Evolutionary conservation across 2,797 vertebrate species (phyloP), one percentile per base, ranked within the genome.

Genomic region (Alauda arvensis): DNA sequence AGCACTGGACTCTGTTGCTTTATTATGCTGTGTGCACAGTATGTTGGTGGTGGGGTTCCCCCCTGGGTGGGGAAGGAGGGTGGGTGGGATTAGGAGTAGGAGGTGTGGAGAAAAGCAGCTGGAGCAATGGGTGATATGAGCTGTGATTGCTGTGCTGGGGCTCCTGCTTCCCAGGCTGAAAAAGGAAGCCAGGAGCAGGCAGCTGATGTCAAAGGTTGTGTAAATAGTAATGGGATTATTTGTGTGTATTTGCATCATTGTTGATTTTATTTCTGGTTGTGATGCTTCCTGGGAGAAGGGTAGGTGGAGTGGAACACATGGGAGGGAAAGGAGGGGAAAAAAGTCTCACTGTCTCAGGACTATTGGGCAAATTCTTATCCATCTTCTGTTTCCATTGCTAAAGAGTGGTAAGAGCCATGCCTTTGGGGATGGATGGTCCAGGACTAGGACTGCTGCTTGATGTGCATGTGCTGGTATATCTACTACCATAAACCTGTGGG

Each of bases 1-100:
- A 87, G 85, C 76, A 45, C 77, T 56, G 56, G 37, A 7, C 76
- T 88, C 84, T 90, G 42, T 91, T 77, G 77, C 84, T 92, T 89
- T 89, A 89, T 93, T 39, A 67, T 83, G 85, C 76, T 92, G 78
- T 86, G 87, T 6, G 10, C 42, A 18, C 0, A 1, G 52, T 67
- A 10, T n/a, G 57, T 63, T 68, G 67, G 51, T 88, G 65, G 56
- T 65, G 79, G 78, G 70, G 63, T 67, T 94, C 57, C 84, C 76
- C 29, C 7, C 52, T 19, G 80, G 77, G 60, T 83, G 51, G 67
- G 63, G 51, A 81, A 48, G 57, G 40, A 80, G 72, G 69, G 74
- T 5, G 8, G 65, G n/a, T 61, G 72, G 34, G 53, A 45, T 87
- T 53, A 46, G 34, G 51, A 56, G 23, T 18, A 39, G 34, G 66